These are phyloP conservation scores for Nycteola revayana DNA, from an alignment of 2,888 invertebrate species.

Conservation along the genomic window DNA sequence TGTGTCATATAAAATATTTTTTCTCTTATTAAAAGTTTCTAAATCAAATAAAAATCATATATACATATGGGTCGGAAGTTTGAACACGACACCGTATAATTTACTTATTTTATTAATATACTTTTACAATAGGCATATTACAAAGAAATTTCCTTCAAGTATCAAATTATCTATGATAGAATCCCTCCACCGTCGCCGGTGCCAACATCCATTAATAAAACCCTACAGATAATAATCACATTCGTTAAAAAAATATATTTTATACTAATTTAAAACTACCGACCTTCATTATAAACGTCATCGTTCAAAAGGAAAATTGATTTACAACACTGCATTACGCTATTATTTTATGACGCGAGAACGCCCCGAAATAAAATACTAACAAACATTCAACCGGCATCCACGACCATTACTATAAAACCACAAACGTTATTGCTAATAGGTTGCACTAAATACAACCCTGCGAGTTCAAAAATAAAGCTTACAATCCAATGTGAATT, in stretches of 20 bases:
- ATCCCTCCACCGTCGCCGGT: conserved; percentile 32
- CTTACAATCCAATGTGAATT: conserved; percentile 29
- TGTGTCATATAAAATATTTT: too few species aligned
- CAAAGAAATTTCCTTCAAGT: too few species aligned
- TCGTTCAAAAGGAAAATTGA: conserved; percentile 77
- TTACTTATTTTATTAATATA: too few species aligned
- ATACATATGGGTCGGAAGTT: too few species aligned
- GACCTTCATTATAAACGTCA: conserved; percentile 74
- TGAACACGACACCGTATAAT: too few species aligned
- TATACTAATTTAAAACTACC: conserved; percentile 67
- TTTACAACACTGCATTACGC: conserved; percentile 78
- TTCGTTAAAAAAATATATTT: conserved; percentile 51
- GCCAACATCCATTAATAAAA: conserved; percentile 49
- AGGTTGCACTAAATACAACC: conserved; percentile 14
- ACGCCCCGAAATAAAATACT: conserved; percentile 81
- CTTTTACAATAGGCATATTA: too few species aligned
- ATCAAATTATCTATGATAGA: too few species aligned
- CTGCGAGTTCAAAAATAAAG: conserved; percentile 33
- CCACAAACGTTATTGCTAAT: conserved; percentile 33
- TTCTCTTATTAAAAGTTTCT: conserved; percentile 15
- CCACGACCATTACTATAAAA: conserved; percentile 73
- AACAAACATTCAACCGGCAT: conserved; percentile 80
- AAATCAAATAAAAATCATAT: too few species aligned
- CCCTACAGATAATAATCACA: conserved; percentile 55
- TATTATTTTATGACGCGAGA: conserved; percentile 80